Evolutionary conservation across 2,113 vertebrate genomes (phyloP).

Genomic region (Orientallactaga bullata): DNA sequence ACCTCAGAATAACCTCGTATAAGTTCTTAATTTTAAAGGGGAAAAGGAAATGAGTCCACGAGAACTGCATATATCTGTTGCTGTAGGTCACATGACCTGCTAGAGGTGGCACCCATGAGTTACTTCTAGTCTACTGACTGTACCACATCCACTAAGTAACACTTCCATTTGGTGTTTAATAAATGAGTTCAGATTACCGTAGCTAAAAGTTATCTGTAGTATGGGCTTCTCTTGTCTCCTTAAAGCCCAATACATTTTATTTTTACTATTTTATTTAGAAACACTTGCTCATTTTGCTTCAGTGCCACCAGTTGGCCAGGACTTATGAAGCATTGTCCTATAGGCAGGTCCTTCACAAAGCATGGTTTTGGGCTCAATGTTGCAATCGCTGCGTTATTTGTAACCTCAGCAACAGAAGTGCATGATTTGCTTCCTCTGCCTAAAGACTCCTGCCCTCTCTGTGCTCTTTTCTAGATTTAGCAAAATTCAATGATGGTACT

Average conservation of each 20-base stretch:
- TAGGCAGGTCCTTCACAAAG: conserved; percentile 57
- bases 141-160: conserved; percentile 24
- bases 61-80: not conserved
- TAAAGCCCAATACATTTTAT: conserved; percentile 53
- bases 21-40: conserved; percentile 59
- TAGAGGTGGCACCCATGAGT: not conserved
- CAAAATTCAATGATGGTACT: conserved; percentile 91
- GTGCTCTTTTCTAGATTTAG: conserved; percentile 89
- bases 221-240: not conserved
- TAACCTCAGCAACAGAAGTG: conserved; percentile 76
- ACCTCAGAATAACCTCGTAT: not conserved
- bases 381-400: conserved; percentile 65
- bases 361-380: conserved; percentile 66
- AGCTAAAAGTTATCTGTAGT: conserved; percentile 44
- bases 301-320: not conserved
- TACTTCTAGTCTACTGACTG: not conserved
- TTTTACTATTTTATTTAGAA: conserved; percentile 71
- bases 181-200: conserved; percentile 35
- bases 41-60: not conserved
- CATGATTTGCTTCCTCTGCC: conserved; percentile 74
- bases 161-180: conserved; percentile 35
- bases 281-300: not conserved
- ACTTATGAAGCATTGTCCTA: conserved; percentile 65
- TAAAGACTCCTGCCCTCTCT: conserved; percentile 79
- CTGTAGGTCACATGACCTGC: not conserved